Evolutionary conservation across 2,113 vertebrate species (phyloP).

Genomic region (Bambusicola thoracicus): DNA sequence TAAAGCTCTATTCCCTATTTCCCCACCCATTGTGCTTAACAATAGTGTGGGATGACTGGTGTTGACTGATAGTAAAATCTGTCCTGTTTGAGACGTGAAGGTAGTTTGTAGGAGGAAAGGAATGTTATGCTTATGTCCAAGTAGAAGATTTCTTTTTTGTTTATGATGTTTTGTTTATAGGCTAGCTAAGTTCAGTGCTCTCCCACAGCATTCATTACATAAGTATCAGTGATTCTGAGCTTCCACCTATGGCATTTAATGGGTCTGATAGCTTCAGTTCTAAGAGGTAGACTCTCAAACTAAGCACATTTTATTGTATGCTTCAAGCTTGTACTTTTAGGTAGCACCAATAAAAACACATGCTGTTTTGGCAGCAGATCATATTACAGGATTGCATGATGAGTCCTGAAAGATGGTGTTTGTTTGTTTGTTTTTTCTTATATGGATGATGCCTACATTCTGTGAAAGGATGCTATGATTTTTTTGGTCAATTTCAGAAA

Average conservation of each 20-base stretch:
- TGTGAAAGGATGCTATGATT: neutral
- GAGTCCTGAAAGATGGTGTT: neutral
- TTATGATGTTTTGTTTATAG: neutral
- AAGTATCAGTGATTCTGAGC: neutral
- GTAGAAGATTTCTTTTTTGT: neutral
- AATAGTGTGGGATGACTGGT: accelerated
- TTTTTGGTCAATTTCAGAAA: neutral
- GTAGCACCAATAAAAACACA: neutral
- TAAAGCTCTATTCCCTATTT: neutral
- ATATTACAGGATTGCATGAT: neutral
- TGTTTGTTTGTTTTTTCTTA: neutral
- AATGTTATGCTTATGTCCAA: neutral
- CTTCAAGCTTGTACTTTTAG: neutral
- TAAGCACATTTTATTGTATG: neutral
- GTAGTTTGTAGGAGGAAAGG: neutral
- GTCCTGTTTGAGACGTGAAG: neutral
- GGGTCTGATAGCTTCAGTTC: neutral
- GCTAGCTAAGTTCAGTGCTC: neutral
- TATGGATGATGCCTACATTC: neutral
- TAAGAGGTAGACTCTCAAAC: neutral
- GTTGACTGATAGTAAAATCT: neutral
- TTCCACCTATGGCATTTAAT: neutral
- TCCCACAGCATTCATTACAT: neutral
- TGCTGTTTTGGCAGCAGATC: neutral
- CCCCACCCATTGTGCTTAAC: neutral